Conservation (phyloP, 1,140 invertebrate genomes). For the Drosophila parabipectinata region DNA sequence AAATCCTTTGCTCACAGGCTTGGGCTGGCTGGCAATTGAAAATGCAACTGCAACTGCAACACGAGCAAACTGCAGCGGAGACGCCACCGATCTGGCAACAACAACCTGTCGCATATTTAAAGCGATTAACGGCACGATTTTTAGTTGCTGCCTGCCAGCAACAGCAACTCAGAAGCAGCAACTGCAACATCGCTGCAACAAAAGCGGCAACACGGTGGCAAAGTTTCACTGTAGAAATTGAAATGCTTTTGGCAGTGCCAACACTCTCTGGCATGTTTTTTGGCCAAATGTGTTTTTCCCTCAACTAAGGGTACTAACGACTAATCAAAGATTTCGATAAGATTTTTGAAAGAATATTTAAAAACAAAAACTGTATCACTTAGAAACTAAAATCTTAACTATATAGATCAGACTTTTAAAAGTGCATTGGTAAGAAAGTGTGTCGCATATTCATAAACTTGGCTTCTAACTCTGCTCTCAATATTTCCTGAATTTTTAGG, state of each 20-base stretch:
- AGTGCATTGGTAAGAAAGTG: neutral
- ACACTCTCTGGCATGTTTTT: slow-evolving; percentile 47
- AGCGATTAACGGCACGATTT: slow-evolving; percentile 81
- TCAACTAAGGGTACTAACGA: slow-evolving; percentile 7
- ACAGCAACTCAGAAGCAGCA: slow-evolving; percentile 10
- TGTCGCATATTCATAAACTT: neutral
- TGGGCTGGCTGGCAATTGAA: neutral
- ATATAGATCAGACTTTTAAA: neutral
- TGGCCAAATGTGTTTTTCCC: slow-evolving; percentile 1
- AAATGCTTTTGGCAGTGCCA: slow-evolving; percentile 78
- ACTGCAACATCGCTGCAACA: slow-evolving; percentile 8
- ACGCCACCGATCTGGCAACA: slow-evolving; percentile 63
- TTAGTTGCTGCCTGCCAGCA: slow-evolving; percentile 26
- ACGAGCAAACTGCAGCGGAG: slow-evolving; percentile 16
- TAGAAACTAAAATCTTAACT: no score
- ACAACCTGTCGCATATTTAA: slow-evolving; percentile 80
- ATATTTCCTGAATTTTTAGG: slow-evolving; percentile 38
- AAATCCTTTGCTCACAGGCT: slow-evolving; percentile 75
- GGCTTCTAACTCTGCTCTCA: neutral
- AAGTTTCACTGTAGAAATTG: slow-evolving; percentile 61
- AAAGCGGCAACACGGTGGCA: slow-evolving; percentile 46
- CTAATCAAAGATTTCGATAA: neutral
- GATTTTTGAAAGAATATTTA: neutral
- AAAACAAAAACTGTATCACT: no score
- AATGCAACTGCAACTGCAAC: slow-evolving; percentile 36